Evolutionary conservation across 53 echinoderm and acorn worm species (phyloP), one percentile per base, ranked within the genome.

Genomic region (Stichopus horrens): DNA sequence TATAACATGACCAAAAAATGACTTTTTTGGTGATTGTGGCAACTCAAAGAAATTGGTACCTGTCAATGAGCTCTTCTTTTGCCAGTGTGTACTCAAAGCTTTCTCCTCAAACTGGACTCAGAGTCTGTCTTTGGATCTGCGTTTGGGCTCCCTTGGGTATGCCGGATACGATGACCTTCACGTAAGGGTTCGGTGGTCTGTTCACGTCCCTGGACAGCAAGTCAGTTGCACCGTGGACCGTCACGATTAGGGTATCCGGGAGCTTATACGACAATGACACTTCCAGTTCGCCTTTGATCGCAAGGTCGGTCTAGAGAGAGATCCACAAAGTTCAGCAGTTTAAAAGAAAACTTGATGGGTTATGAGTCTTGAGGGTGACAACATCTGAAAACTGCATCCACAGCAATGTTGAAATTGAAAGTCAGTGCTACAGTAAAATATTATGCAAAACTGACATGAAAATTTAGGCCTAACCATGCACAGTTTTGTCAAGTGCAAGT

Each of bases 91-190:
- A 95, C 21, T 96, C 95, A 90, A 93, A 96, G 74, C 63, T 92
- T 86, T 96, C 93, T 51, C 93, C 92, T 95, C 96, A 96, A 66
- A 90, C 96, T 10, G 96, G 96, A 21, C 93, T 87, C 55, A 90
- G 52, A 8, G 93, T 96, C 23, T 86, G 87, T 87, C 93, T 93
- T 75, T 88, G 73, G 7, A 93, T 89, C 90, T 93, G 91, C 21
- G 96, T 96, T 86, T 93, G 73, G 22, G 95, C 93, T 18, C 95
- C 93, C 68, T 95, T 95, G 54, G 92, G 93, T 53, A 96, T 91
- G 16, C 96, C 96, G 18, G 96, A 95, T 53, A 95, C 88, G 23
- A 93, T 86, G 23, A 93, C 92, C 90, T 96, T 96, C 55, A 96
- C 93, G 58, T 96, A 96, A n/a, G 96, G 96, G 58, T 93, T 65